Percentiles rank a stretch among this genome's conserved stretches.
Evolutionary conservation across 2,888 invertebrate genomes (phyloP).

Genomic region (Ommatoiulus sabulosus): DNA sequence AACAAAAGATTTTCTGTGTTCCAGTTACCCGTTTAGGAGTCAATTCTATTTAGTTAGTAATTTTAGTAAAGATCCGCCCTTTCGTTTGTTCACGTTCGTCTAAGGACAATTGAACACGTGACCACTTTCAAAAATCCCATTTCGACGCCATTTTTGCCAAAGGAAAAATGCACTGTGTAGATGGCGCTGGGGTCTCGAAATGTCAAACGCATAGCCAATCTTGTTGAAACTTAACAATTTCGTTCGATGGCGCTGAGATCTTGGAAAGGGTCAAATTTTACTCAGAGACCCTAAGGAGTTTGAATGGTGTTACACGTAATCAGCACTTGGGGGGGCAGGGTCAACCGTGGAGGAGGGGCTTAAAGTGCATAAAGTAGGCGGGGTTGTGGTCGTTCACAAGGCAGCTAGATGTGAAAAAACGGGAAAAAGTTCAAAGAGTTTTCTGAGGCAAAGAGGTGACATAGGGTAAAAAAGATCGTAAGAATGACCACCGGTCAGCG

Average conservation of each 20-base stretch:
- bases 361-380: background rate
- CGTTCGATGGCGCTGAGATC: too few relatives aligned
- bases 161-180: too few relatives aligned
- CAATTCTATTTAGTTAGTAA: too few relatives aligned
- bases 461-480: conserved; percentile 14
- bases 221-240: too few relatives aligned
- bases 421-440: conserved; percentile 35
- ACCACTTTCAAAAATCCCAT: too few relatives aligned
- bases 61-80: too few relatives aligned
- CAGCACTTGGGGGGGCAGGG: background rate
- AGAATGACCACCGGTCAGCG: background rate
- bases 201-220: too few relatives aligned
- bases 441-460: conserved; percentile 44
- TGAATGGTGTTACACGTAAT: background rate
- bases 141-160: too few relatives aligned
- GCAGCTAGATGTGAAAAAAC: conserved; percentile 38
- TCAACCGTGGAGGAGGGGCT: background rate
- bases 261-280: background rate
- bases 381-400: conserved; percentile 11
- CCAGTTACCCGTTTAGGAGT: too few relatives aligned
- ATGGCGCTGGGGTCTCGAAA: background rate
- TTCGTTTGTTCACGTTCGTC: too few relatives aligned
- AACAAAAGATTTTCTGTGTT: too few relatives aligned
- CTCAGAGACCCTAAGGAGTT: background rate
- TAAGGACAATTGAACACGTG: too few relatives aligned